These are phyloP conservation scores for Petrolisthes manimaculis DNA, from an alignment of 2,888 invertebrate genomes.

Conservation along the genomic window DNA sequence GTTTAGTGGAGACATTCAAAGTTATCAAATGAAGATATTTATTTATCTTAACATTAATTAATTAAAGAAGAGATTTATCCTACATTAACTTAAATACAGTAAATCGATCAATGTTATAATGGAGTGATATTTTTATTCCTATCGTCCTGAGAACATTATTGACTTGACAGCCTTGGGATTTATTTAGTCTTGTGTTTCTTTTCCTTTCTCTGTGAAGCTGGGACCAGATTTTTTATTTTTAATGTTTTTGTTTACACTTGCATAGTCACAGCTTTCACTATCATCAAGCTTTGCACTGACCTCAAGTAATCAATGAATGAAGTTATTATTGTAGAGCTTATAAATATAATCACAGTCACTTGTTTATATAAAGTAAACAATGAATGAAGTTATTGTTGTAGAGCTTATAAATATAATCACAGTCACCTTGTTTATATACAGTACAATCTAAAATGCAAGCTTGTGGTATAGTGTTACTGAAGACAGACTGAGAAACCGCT, in stretches of 20 bases:
- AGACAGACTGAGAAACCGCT: constrained; percentile 46
- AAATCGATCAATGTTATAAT: neutral
- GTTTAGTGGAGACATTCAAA: too few relatives aligned
- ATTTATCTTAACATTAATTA: too few relatives aligned
- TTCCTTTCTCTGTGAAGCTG: constrained; percentile 34
- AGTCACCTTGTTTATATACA: neutral
- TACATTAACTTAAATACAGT: neutral
- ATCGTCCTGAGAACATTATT: too few relatives aligned
- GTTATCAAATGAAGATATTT: too few relatives aligned
- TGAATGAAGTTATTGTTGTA: neutral
- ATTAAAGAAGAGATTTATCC: too few relatives aligned
- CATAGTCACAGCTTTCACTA: constrained; percentile 29
- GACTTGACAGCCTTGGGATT: constrained; percentile 17
- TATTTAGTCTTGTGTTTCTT: constrained; percentile 11
- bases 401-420: neutral
- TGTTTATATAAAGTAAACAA: neutral
- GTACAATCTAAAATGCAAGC: too few relatives aligned
- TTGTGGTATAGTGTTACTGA: constrained; percentile 36
- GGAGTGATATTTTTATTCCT: too few relatives aligned
- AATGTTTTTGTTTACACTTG: constrained; percentile 5
- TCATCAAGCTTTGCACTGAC: constrained; percentile 24
- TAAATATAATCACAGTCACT: neutral
- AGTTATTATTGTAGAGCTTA: neutral
- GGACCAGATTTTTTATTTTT: constrained; percentile 40
- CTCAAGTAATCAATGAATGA: neutral